phyloP scores from a whole-genome alignment of 1,140 invertebrate genomes.

The Anthonomus grandis region DNA sequence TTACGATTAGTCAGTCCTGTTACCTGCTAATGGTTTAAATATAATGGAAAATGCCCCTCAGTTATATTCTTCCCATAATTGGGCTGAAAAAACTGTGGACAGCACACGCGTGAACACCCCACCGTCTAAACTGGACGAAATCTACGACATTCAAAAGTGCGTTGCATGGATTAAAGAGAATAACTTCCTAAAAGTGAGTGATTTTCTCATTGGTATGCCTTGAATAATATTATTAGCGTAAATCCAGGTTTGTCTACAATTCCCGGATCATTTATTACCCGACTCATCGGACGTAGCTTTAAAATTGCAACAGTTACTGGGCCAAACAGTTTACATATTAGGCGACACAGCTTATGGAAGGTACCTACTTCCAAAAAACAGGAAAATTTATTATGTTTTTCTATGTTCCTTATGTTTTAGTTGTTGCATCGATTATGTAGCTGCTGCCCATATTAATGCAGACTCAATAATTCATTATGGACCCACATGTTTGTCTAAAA shows the following conservation, averaged over 20 bases:
- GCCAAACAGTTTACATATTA: slow-evolving; percentile 72
- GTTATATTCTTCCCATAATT: too few relatives aligned
- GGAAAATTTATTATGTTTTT: neutral
- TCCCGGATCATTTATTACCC: slow-evolving; percentile 77
- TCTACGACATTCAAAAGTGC: slow-evolving; percentile 50
- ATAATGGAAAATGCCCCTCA: too few relatives aligned
- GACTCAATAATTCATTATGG: slow-evolving; percentile 91
- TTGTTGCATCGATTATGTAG: slow-evolving; percentile 91
- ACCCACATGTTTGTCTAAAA: slow-evolving; percentile 77
- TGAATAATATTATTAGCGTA: neutral
- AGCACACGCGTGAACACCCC: too few relatives aligned
- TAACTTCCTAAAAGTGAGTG: slow-evolving; percentile 62
- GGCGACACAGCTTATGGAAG: slow-evolving; percentile 93
- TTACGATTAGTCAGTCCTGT: too few relatives aligned
- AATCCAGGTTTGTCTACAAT: slow-evolving; percentile 81
- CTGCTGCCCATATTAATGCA: slow-evolving; percentile 79
- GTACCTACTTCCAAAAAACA: slow-evolving; percentile 51
- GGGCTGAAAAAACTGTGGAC: too few relatives aligned
- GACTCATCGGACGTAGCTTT: slow-evolving; percentile 68
- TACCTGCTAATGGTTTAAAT: too few relatives aligned
- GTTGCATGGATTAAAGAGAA: slow-evolving; percentile 65
- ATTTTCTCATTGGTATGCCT: slow-evolving; percentile 17
- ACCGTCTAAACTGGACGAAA: slow-evolving; percentile 34
- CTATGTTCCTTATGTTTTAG: slow-evolving; percentile 49
- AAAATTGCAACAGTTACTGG: slow-evolving; percentile 58